Percentiles rank a stretch among this genome's conserved stretches.
Evolutionary conservation across 1,140 invertebrate species (phyloP).

Genomic region (Scylla paramamosain): DNA sequence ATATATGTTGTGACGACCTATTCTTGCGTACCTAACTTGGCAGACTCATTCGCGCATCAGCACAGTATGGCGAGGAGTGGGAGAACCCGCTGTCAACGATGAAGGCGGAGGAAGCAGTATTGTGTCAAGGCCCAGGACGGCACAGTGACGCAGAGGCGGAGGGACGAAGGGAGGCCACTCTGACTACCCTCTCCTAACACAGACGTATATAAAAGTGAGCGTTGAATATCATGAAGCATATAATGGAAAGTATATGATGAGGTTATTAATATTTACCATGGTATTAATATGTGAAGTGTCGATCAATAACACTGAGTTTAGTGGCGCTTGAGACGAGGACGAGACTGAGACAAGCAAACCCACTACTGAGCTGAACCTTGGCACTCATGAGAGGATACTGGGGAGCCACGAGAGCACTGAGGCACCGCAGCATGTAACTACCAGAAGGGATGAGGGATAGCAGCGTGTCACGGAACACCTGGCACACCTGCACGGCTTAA

Average conservation of each 20-base stretch:
- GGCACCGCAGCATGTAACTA: not conserved
- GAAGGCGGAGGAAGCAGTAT: not conserved
- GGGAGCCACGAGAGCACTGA: not conserved
- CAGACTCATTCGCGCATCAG: not conserved
- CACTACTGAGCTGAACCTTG: too few species aligned
- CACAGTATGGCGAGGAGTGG: not conserved
- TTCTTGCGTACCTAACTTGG: too few species aligned
- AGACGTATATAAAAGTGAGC: not conserved
- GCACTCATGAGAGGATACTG: not conserved
- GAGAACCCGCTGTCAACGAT: not conserved
- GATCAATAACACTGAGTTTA: not conserved
- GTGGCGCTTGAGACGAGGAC: too few species aligned
- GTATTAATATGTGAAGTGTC: not conserved
- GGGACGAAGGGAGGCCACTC: not conserved
- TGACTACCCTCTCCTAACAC: not conserved
- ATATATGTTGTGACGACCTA: too few species aligned
- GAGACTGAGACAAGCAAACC: too few species aligned
- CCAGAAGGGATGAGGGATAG: not conserved
- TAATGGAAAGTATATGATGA: not conserved
- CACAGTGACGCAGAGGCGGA: not conserved
- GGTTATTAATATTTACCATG: not conserved
- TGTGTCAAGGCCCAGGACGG: not conserved
- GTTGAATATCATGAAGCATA: not conserved
- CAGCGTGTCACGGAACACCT: not conserved
- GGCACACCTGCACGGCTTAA: conserved; percentile 24